phyloP scores from a whole-genome alignment of 2,113 vertebrate genomes.

The Cyphomyrus discorhynchus region DNA sequence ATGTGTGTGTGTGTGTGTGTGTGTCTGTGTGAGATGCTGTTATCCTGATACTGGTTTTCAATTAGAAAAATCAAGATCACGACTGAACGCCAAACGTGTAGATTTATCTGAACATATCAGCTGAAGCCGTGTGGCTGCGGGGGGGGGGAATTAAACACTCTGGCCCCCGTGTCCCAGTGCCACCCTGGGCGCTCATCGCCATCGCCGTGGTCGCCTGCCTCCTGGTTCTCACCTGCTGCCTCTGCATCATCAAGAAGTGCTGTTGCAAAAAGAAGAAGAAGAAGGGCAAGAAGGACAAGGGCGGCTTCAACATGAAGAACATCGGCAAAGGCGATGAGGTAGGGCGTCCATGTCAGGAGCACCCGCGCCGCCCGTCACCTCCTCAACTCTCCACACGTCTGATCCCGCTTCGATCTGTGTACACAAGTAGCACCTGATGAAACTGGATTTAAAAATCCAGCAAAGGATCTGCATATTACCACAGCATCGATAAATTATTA shows the following conservation, averaged over 20 bases:
- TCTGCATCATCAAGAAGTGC: conserved; percentile 99
- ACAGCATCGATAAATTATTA: neutral
- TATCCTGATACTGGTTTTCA: neutral
- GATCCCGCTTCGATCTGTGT: neutral
- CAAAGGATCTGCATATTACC: neutral
- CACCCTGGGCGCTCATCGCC: conserved; percentile 89
- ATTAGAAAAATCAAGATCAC: neutral
- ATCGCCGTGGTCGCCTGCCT: conserved; percentile 84
- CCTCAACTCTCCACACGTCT: neutral
- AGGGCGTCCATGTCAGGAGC: conserved; percentile 27
- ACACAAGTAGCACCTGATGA: neutral
- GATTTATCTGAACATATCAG: neutral
- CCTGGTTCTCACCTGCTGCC: conserved; percentile 90
- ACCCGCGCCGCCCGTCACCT: neutral
- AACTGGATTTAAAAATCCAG: neutral
- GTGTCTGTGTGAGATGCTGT: neutral
- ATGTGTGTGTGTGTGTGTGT: neutral
- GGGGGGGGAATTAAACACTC: neutral
- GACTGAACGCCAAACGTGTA: neutral
- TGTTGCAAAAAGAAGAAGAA: conserved; percentile 99
- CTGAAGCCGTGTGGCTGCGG: neutral
- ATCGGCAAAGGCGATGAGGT: conserved; percentile 75
- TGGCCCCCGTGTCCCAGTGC: conserved; percentile 60
- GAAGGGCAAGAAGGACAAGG: conserved; percentile 92
- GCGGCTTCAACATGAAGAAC: conserved; percentile 90